Evolutionary conservation across 2,888 invertebrate species (phyloP).

Genomic region (Synergus itoensis): DNA sequence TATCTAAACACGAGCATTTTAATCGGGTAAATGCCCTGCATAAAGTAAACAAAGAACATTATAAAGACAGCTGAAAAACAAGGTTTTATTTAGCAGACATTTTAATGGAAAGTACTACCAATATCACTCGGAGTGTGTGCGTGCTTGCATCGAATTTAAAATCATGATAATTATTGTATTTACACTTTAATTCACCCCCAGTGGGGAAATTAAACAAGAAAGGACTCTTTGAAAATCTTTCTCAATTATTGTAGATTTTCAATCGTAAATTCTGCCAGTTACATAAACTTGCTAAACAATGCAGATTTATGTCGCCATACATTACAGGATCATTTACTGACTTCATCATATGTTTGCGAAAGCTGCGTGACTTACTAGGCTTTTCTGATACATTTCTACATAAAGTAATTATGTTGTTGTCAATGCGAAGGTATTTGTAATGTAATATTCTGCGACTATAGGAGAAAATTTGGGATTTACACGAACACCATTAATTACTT

Average conservation of each 20-base stretch:
- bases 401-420: not conserved
- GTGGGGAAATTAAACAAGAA: not conserved
- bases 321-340: no score
- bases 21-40: slow-evolving; percentile 1
- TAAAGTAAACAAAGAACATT: not conserved
- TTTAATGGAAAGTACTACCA: not conserved
- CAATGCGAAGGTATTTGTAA: not conserved
- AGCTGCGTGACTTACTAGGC: not conserved
- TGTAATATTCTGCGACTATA: not conserved
- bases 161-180: not conserved
- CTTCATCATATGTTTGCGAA: no score
- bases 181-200: not conserved
- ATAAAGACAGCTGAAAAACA: not conserved
- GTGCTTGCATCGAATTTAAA: not conserved
- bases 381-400: not conserved
- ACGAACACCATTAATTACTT: slow-evolving; percentile 18
- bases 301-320: no score
- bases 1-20: not conserved
- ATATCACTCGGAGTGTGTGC: not conserved
- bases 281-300: not conserved
- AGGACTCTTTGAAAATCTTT: not conserved
- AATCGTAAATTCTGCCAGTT: not conserved
- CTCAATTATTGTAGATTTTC: not conserved
- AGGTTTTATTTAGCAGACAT: not conserved
- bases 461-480: not conserved